Evolutionary conservation across 2,888 invertebrate species (phyloP).

Genomic region (Rambutsinella grinnellia): DNA sequence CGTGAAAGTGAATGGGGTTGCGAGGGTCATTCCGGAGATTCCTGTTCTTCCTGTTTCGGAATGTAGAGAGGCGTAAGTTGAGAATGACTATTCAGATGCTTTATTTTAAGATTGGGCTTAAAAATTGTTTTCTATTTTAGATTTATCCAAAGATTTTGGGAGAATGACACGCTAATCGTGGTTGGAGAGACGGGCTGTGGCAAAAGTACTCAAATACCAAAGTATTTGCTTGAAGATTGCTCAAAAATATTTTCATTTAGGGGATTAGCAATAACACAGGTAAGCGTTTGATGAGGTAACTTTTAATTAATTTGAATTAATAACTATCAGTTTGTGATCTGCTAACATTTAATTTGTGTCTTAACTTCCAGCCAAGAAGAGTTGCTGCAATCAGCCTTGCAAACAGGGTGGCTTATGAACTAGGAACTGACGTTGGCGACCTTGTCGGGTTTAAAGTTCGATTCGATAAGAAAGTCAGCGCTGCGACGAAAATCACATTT

Average conservation of each 20-base stretch:
- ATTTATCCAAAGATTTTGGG: conserved; percentile 30
- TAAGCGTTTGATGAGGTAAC: conserved; percentile 1
- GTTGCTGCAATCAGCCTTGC: conserved; percentile 66
- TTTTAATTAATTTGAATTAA: neutral
- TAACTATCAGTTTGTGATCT: neutral
- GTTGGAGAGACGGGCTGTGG: conserved; percentile 99
- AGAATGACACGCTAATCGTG: conserved; percentile 76
- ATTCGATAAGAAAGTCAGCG: conserved; percentile 84
- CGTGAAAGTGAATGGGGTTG: neutral
- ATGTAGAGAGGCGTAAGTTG: conserved; percentile 33
- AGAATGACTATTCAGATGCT: neutral
- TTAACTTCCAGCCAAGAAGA: conserved; percentile 40
- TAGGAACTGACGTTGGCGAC: conserved; percentile 71
- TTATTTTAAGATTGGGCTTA: no score
- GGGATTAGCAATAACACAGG: conserved; percentile 44
- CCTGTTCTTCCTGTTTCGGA: conserved; percentile 29
- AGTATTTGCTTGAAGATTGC: conserved; percentile 83
- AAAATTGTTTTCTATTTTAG: no score
- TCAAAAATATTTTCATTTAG: conserved; percentile 14
- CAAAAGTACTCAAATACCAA: conserved; percentile 99
- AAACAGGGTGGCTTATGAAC: conserved; percentile 73
- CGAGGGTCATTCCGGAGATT: neutral
- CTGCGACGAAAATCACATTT: conserved; percentile 87
- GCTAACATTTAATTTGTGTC: neutral
- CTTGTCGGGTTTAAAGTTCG: conserved; percentile 82